Base-by-base conservation (phyloP, 2,113 vertebrate species). In the Eurystomus gularis region DNA sequence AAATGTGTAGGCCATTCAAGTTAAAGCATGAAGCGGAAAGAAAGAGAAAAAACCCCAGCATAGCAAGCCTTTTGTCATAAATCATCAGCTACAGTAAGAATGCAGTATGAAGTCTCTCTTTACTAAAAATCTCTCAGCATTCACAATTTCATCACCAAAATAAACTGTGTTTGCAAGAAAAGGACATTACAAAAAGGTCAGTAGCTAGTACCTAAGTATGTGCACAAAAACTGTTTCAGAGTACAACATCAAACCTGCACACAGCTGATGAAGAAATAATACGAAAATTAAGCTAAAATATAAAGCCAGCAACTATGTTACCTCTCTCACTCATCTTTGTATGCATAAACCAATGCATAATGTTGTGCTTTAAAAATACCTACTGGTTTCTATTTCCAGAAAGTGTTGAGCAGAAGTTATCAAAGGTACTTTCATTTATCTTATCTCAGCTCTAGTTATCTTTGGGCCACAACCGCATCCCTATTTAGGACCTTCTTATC, bases 61-160 rank as follows among this genome's bases (percentile, higher is more conserved):
- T 39, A 21, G 1, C 15, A 52, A 80, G 44, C 37, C 40, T 89
- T 78, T 95, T 79, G 61, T 78, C 93, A 95, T 95, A 92, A 98
- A 95, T 97, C 81, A 94, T 42, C 94, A 96, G 75, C 75, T 91
- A 81, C 81, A 94, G 77, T 39, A 77, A 95, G 92, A 97, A 92
- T 71, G 55, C 69, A 88, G 58, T 82, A 95, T 88, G 80, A 96
- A 97, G 70, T 69, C 72, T 55, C 46, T 55, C 95, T 97, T 96
- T 93, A 96, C 70, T 93, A 93, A 85, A 94, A 91, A 64, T 92
- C 81, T 92, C 44, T 91, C 40, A 72, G 28, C 37, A 94, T 96
- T 97, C 88, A 91, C 70, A 72, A 94, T 90, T 97, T 96, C 86
- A 94, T 93, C 65, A 87, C 91, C 96, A 72, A 93, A 77, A 37